A percentile compares a stretch with the other conserved stretches of the same genome.
phyloP scores from a whole-genome alignment of 2,888 invertebrate species.

The Aphrophora alni region DNA sequence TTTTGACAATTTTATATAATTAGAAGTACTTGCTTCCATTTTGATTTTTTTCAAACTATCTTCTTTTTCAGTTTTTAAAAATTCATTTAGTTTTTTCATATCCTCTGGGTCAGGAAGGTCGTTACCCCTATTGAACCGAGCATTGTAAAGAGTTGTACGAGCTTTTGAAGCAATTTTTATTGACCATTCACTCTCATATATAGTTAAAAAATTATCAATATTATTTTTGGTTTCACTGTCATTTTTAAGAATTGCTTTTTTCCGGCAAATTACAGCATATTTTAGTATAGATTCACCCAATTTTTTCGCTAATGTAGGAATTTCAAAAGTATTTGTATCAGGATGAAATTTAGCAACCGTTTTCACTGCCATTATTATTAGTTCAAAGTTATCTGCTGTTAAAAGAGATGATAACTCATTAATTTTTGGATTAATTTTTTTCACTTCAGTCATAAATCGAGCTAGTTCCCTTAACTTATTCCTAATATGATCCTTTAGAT shows the following conservation, averaged over 20 bases:
- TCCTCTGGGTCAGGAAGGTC: too few relatives aligned
- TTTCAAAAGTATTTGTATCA: background rate
- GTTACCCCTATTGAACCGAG: conserved; percentile 6
- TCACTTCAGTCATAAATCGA: background rate
- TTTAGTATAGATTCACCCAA: conserved; percentile 14
- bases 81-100: too few relatives aligned
- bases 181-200: conserved; percentile 14
- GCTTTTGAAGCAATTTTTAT: conserved; percentile 7
- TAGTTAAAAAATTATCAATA: background rate
- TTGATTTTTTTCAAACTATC: background rate
- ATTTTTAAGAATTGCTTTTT: background rate
- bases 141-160: background rate
- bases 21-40: background rate
- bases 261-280: background rate
- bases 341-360: background rate
- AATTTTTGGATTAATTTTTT: background rate
- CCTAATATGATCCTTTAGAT: background rate
- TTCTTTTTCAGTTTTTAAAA: background rate
- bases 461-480: conserved; percentile 20
- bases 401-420: background rate
- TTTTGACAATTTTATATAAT: background rate
- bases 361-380: background rate
- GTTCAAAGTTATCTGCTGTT: background rate
- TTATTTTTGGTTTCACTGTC: background rate
- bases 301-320: conserved; percentile 15